Evolutionary conservation across 2,113 vertebrate genomes (phyloP).

Genomic region (Pomatostomus ruficeps): DNA sequence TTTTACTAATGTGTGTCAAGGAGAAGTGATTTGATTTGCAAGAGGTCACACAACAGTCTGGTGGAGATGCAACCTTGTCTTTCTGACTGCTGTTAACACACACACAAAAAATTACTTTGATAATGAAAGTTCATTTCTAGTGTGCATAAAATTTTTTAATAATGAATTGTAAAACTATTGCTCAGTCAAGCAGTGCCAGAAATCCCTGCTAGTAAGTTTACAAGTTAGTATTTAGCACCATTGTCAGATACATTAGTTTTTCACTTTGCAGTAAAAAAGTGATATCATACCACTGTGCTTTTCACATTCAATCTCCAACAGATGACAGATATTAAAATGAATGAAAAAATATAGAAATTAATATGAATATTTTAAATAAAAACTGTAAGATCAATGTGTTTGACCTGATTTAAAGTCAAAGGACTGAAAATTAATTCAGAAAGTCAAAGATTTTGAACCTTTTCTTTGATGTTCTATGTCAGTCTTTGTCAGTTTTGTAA

Average conservation of each 20-base stretch:
- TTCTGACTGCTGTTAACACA: not conserved
- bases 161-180: not conserved
- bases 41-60: not conserved
- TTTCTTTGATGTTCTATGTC: not conserved
- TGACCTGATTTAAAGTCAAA: not conserved
- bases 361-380: not conserved
- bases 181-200: not conserved
- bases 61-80: not conserved
- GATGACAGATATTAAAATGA: not conserved
- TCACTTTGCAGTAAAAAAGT: not conserved
- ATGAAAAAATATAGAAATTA: not conserved
- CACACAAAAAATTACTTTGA: not conserved
- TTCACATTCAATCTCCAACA: not conserved
- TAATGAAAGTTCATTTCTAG: not conserved
- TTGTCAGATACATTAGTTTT: not conserved
- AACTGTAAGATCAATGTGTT: not conserved
- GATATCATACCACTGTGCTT: not conserved
- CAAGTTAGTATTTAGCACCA: not conserved
- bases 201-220: not conserved
- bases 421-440: not conserved
- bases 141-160: not conserved
- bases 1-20: not conserved
- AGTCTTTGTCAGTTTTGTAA: not conserved
- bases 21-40: not conserved
- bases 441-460: not conserved